phyloP scores from a whole-genome alignment of 2,797 vertebrate species.

The Gallinago solitaria region DNA sequence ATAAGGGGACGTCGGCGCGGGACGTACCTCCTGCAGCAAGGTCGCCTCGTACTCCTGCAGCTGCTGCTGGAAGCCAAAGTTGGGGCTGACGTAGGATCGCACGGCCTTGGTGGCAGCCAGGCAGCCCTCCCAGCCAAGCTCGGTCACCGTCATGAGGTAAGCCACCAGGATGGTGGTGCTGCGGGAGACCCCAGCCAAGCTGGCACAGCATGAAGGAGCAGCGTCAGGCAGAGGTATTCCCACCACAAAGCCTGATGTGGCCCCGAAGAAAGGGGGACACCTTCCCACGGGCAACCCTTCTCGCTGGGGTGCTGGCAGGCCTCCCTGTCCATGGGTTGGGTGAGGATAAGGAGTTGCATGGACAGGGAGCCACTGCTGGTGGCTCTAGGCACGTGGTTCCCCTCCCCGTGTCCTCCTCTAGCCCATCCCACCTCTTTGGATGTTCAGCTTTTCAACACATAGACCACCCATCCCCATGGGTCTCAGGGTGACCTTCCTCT shows the following conservation, averaged over 20 bases:
- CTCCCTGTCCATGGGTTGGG: fast-evolving
- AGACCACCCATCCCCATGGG: neutral
- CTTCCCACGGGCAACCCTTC: fast-evolving
- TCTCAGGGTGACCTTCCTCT: neutral
- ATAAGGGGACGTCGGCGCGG: fast-evolving
- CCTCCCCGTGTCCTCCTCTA: neutral
- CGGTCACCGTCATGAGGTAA: constrained; percentile 90
- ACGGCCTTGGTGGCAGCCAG: constrained; percentile 84
- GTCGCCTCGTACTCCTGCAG: constrained; percentile 87
- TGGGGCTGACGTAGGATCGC: constrained; percentile 86
- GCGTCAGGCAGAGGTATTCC: neutral
- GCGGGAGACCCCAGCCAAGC: constrained; percentile 89
- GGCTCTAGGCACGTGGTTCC: neutral
- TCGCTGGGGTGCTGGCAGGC: fast-evolving
- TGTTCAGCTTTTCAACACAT: neutral
- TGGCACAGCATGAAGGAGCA: neutral
- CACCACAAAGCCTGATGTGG: fast-evolving
- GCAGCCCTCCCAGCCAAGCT: constrained; percentile 86
- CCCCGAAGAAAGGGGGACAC: fast-evolving
- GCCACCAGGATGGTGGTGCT: constrained; percentile 89
- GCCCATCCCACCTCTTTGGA: neutral
- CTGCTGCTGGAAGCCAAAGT: constrained; percentile 90
- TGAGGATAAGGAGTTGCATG: neutral
- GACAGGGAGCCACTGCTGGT: neutral
- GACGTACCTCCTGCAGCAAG: constrained; percentile 81